Base-by-base conservation (phyloP, 2,797 vertebrate genomes). In the Onychomys torridus region DNA sequence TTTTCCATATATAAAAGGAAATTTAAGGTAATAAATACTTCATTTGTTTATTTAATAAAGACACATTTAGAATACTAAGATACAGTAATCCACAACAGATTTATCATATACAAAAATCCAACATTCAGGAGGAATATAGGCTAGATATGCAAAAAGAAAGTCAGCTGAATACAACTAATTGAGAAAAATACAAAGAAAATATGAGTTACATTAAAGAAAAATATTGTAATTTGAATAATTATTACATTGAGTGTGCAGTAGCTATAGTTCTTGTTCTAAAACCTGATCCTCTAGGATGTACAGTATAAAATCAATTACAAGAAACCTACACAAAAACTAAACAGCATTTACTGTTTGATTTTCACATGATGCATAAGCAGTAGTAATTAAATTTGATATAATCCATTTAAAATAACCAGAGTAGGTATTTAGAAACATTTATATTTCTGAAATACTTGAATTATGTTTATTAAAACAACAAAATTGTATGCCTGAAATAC, bases 401-500 rank as follows among this genome's bases (percentile, higher is more conserved):
- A 32, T 1, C 0, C 8, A 37, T 57, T n/a, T 52, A 75, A 67
- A 94, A 52, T 40, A 73, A 27, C 79, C 67, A 63, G 11, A 73
- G 17, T 52, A 63, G 16, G 19, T 65, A 89, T 92, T 96, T 90
- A 57, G 34, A 86, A 23, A 89, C 75, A 94, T 84, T 83, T 57
- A 77, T 52, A 90, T 83, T 75, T 90, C 19, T 89, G 6, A 71
- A 79, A 87, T 55, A 69, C 73, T 93, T 77, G 49, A 89, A 67
- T 76, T 94, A 17, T 86, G 32, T 29, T 93, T 92, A 82, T 55
- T 73, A 76, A 52, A 96, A 59, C 37, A 90, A 83, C 10, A 63
- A 89, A 90, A 23, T 37, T 69, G 34, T 69, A 8, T 96, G n/a
- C 40, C 91, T 96, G 46, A 96, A 93, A 89, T 16, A 81, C 43